These are phyloP conservation scores for Cricetomys ansorgei DNA, from an alignment of 2,113 vertebrate genomes.

Conservation along the genomic window DNA sequence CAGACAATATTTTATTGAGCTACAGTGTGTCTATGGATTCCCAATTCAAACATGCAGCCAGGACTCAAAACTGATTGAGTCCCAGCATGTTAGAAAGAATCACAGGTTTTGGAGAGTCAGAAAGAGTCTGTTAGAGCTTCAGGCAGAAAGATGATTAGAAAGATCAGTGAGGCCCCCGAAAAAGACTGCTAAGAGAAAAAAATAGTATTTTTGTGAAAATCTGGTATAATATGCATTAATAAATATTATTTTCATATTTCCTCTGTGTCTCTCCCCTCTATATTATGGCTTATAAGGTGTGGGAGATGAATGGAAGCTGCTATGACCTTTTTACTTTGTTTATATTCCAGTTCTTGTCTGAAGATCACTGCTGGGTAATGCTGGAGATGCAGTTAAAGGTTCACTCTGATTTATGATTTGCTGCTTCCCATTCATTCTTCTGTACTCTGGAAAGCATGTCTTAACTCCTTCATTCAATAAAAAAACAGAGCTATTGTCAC, in stretches of 20 bases:
- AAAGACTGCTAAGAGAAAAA: not conserved
- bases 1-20: not conserved
- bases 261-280: not conserved
- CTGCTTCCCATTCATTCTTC: not conserved
- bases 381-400: not conserved
- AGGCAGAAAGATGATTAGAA: not conserved
- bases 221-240: conserved; percentile 8
- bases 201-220: conserved; percentile 37
- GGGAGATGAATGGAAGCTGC: not conserved
- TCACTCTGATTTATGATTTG: not conserved
- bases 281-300: not conserved
- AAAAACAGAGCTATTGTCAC: not conserved
- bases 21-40: not conserved
- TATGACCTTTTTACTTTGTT: not conserved
- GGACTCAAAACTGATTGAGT: not conserved
- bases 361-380: not conserved
- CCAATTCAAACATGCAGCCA: not conserved
- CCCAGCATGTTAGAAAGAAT: not conserved
- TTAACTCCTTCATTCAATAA: not conserved
- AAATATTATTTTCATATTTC: not conserved
- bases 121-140: not conserved
- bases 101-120: not conserved
- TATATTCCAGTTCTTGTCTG: not conserved
- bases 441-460: not conserved
- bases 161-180: not conserved